A percentile compares a stretch with the other conserved stretches of the same genome.
Conservation (phyloP, 2,113 vertebrate species). For the Pseudopipra pipra region DNA sequence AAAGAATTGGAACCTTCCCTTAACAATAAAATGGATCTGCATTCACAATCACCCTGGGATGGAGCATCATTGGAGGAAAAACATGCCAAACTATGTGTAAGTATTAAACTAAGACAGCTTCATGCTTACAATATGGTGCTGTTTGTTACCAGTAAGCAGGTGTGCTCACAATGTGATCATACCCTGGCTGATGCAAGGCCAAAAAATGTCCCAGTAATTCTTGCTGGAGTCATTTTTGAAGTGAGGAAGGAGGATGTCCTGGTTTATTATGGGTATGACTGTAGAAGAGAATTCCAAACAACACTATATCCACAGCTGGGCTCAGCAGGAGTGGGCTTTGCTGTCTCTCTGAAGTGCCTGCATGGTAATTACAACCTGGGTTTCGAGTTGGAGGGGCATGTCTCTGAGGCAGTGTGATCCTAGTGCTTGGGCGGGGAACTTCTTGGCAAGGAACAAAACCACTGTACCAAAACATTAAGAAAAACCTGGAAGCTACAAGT, state of each 20-base stretch:
- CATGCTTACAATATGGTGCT: background rate
- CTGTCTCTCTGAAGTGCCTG: background rate
- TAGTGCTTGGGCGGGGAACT: background rate
- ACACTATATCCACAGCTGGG: constrained; percentile 23
- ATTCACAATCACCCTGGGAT: background rate
- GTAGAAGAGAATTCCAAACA: background rate
- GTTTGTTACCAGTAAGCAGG: constrained; percentile 7
- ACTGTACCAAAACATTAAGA: background rate
- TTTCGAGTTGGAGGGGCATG: background rate
- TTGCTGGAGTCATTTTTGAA: background rate
- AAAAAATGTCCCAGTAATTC: background rate
- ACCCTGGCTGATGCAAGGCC: background rate
- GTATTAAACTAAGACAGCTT: background rate
- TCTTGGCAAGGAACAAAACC: background rate
- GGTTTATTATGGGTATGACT: background rate
- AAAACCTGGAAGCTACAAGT: background rate
- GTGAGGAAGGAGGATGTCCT: background rate
- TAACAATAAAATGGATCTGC: background rate
- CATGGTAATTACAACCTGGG: background rate
- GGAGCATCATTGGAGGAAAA: background rate
- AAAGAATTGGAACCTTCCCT: background rate
- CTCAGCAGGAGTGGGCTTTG: constrained; percentile 32
- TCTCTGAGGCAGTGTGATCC: background rate
- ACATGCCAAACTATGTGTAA: background rate
- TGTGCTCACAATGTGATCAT: constrained; percentile 8